Base-by-base conservation (phyloP, 1,140 invertebrate species). In the Pseudomyrmex gracilis region DNA sequence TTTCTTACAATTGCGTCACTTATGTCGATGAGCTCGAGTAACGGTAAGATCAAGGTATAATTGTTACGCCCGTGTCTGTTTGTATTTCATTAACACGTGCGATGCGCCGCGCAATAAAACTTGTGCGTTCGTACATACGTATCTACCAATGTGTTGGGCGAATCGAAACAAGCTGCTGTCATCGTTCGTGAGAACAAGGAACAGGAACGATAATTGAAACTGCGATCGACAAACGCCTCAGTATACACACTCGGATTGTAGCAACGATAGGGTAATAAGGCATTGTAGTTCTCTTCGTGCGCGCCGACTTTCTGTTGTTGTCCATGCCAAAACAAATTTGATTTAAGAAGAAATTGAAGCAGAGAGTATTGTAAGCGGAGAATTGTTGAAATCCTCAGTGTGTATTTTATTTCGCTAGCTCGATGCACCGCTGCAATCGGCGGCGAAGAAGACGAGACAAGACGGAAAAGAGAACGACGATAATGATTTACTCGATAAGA, bases 401-500 rank as follows among this genome's bases (percentile, higher is more conserved):
- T 68, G 77, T 82, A 67, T n/a, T n/a, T n/a, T n/a, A 57, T 73
- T 73, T 73, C 74, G 71, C 34, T 34, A 0, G 51, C 45, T 68
- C 45, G 71, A 2, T 9, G 24, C 49, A 22, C 9, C 13, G 34
- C 5, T 34, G 34, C 34, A 34, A 34, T 34, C 34, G 13, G 17
- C 55, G 45, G 17, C 22, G 58, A 45, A 7, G 34, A 60, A 22
- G 47, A 51, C 49, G 57, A 82, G 60, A 9, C 45, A 17, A 60
- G 45, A 34, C 10, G 70, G 76, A 43, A 57, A 15, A 22, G 64
- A 82, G 82, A 86, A 84, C 82, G 87, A 89, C 82, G 55, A 45
- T 20, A 87, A 89, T 89, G 87, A 82, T 71, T 85, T 55, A 88
- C 71, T 89, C 74, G 87, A 89, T 89, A 88, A 88, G 84, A 86